These are phyloP conservation scores for Lapara coniferarum DNA, from an alignment of 2,888 invertebrate species.

Conservation along the genomic window DNA sequence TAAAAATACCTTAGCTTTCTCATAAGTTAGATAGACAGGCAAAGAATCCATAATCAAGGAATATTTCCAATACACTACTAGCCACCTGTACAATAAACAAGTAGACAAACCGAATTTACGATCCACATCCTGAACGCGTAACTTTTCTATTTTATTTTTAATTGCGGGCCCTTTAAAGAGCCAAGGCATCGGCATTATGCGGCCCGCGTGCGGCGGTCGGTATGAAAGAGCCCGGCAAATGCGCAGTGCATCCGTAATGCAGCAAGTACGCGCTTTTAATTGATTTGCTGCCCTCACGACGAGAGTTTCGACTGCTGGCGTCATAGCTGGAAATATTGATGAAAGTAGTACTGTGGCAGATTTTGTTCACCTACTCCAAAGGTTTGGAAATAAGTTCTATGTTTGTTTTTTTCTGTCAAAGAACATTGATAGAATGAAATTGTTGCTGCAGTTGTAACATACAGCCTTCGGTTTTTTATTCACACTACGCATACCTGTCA, in stretches of 20 bases:
- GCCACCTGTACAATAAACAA: constrained; percentile 20
- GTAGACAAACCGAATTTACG: constrained; percentile 23
- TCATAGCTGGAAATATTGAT: constrained; percentile 1
- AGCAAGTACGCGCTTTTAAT: constrained; percentile 43
- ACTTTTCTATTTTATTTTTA: constrained; percentile 41
- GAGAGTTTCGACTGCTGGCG: constrained; percentile 25
- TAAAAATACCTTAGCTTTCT: constrained; percentile 7
- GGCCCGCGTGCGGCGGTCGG: constrained; percentile 47
- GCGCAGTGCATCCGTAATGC: constrained; percentile 49
- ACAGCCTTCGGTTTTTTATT: no score
- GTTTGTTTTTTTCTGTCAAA: no score
- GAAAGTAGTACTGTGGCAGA: background rate
- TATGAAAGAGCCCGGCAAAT: constrained; percentile 43
- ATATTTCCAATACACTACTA: constrained; percentile 13
- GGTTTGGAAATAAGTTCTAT: no score
- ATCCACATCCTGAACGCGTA: constrained; percentile 30
- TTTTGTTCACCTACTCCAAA: background rate
- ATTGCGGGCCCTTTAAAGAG: constrained; percentile 44
- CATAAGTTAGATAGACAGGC: constrained; percentile 1
- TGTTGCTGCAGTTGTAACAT: no score
- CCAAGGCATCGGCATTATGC: constrained; percentile 40
- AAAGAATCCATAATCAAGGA: constrained; percentile 13
- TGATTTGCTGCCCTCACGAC: constrained; percentile 41
- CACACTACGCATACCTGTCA: no score
- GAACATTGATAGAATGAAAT: no score